phyloP scores from a whole-genome alignment of 2,113 vertebrate genomes.

The Hippocampus zosterae region DNA sequence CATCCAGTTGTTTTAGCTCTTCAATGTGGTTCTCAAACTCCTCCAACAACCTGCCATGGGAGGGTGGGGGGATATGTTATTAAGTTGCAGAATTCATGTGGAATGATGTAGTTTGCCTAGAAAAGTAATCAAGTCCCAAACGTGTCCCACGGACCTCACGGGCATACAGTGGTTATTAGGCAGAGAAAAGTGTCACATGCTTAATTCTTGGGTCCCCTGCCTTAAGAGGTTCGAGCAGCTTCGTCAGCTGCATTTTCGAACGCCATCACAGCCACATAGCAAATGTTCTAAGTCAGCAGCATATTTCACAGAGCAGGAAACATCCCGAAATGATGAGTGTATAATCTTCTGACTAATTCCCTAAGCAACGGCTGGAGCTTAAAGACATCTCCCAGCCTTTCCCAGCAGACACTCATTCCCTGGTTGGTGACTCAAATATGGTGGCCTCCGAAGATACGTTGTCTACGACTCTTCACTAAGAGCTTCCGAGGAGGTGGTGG shows the following conservation, averaged over 20 bases:
- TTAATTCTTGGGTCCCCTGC: conserved; percentile 63
- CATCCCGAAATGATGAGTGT: conserved; percentile 77
- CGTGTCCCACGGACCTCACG: conserved; percentile 57
- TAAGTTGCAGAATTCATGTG: conserved; percentile 4
- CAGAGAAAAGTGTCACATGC: conserved; percentile 52
- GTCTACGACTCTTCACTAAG: conserved; percentile 57
- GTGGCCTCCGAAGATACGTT: conserved; percentile 67
- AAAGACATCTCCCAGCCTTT: conserved; percentile 72
- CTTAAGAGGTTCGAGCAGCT: conserved; percentile 70
- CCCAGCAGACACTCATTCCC: conserved; percentile 66
- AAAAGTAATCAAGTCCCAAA: conserved; percentile 42
- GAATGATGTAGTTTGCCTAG: conserved; percentile 9
- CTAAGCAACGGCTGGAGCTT: conserved; percentile 71
- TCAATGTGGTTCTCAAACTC: conserved; percentile 98
- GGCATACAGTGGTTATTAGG: conserved; percentile 46
- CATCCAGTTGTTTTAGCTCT: conserved; percentile 94
- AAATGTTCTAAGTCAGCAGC: conserved; percentile 76
- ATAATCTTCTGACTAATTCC: conserved; percentile 80
- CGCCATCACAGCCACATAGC: conserved; percentile 67
- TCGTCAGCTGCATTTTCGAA: conserved; percentile 75
- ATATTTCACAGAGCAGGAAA: conserved; percentile 70
- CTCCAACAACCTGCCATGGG: conserved; percentile 81
- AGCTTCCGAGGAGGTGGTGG: conserved; percentile 57
- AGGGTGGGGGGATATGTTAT: conserved; percentile 16
- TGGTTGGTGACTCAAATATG: conserved; percentile 72